phyloP scores from a whole-genome alignment of 2,113 vertebrate genomes.

The Hyperoodon ampullatus region DNA sequence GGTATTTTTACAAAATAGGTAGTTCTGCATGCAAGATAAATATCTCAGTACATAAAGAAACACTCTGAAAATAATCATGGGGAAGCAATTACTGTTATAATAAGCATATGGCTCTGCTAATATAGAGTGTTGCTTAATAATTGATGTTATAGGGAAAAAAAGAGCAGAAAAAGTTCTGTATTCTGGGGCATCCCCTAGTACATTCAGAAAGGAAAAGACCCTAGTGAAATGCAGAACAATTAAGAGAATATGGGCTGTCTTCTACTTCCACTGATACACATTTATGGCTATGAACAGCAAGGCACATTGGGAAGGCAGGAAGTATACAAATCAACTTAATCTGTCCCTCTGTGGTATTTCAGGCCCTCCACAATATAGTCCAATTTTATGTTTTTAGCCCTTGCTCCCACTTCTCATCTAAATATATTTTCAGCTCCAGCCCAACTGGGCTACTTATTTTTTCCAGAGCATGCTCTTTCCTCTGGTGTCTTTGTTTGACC shows the following conservation, averaged over 20 bases:
- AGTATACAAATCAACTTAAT: conserved; percentile 74
- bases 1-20: conserved; percentile 75
- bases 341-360: conserved; percentile 73
- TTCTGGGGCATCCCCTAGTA: conserved; percentile 61
- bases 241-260: conserved; percentile 63
- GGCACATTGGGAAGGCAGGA: conserved; percentile 65
- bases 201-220: conserved; percentile 61
- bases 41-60: conserved; percentile 65
- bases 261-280: conserved; percentile 68
- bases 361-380: conserved; percentile 61
- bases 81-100: conserved; percentile 77
- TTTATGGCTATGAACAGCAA: conserved; percentile 57
- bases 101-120: conserved; percentile 73
- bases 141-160: conserved; percentile 67
- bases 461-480: neutral
- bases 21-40: conserved; percentile 72
- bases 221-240: conserved; percentile 66
- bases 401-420: conserved; percentile 60
- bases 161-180: conserved; percentile 43
- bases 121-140: conserved; percentile 77
- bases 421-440: conserved; percentile 58
- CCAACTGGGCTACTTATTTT: conserved; percentile 41
- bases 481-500: neutral
- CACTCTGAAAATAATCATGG: conserved; percentile 71
- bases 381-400: conserved; percentile 72